Evolutionary conservation across 1,140 invertebrate genomes (phyloP), one percentile per base, ranked within the genome.

Genomic region (Drosophila kohkoa): DNA sequence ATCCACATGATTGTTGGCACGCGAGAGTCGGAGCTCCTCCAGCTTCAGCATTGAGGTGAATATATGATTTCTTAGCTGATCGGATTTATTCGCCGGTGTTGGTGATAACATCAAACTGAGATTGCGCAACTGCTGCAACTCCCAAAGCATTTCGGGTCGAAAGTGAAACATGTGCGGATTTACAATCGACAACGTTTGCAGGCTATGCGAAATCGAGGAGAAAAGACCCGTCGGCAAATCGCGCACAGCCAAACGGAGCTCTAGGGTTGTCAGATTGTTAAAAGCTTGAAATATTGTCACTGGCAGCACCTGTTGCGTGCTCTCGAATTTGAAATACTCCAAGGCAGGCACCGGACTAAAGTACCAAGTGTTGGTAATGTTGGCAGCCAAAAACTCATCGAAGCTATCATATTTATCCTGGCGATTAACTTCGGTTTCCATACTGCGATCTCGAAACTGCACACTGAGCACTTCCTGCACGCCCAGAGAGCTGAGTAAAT

Each of bases 1-100:
- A 1, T 95, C 94, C 15, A 96, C 41, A 10, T 46, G 49, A 0
- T 16, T 52, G 0, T 74, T 72, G 49, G 72, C 76, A 10, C 67
- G 74, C 43, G 92, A 88, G 10, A 95, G 79, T 11, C 93, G 78
- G 51, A 95, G 87, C 65, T 93, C 87, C 60, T 92, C 92, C 25
- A 96, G 89, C 49, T 94, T 86, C 1, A 49, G 57, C 85, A 88
- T 89, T 35, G 77, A 51, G 2, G 70, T 74, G 8, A 83, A 81
- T 0, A 88, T n/a, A n/a, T 77, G 77, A 3, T 59, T 65, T 6
- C 77, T 60, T 49, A 67, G 16, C 15, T 52, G 41, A 6, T 48
- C 30, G 32, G 45, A 49, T 0, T 54, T 57, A n/a, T 57, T 43
- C 0, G 62, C 46, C 1, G 48, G 28, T 0, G 72, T 45, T 11